Evolutionary conservation across 2,113 vertebrate genomes (phyloP), one percentile per base, ranked within the genome.

Genomic region (Thinocorus orbignyianus): DNA sequence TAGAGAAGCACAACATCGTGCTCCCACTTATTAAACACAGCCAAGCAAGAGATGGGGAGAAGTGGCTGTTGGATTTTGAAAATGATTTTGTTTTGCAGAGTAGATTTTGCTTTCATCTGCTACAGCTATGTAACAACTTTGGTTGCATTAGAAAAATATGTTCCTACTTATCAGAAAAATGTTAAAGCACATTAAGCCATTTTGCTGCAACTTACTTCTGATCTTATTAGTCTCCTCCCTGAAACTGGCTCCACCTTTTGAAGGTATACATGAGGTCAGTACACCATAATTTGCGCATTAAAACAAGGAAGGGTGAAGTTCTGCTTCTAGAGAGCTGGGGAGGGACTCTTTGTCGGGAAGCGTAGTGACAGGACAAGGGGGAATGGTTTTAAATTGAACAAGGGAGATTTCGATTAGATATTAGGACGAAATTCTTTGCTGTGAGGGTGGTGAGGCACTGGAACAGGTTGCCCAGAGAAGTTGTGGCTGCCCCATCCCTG

Each of bases 121-220:
- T 44, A 37, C 14, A 41, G 30, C 18, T 48, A 51, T 5, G 25
- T 15, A 94, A 41, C 10, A 61, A 60, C 14, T 57, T 16, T 0
- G 39, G 37, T 0, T 23, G 10, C 26, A 11, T 20, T 35, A 80
- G 37, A 52, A 88, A 92, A 86, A 12, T 2, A 66, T 0, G 9
- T 41, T 31, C 25, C n/a, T 35, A 13, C 22, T 42, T 42, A 66
- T 30, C 44, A 73, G 60, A 78, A 81, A n/a, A 81, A 69, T 0
- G 0, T 9, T 9, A 49, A 77, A 2, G 2, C 10, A 10, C 9
- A 49, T 4, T 8, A 2, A 71, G 7, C 4, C 13, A 23, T 26
- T 55, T 48, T 41, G 23, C 49, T 84, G 30, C 49, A 44, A 31
- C 52, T 35, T 46, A 37, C 7, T 60, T 7, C 1, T 37, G 28